phyloP scores from a whole-genome alignment of 2,113 vertebrate genomes.

The Gavialis gangeticus region DNA sequence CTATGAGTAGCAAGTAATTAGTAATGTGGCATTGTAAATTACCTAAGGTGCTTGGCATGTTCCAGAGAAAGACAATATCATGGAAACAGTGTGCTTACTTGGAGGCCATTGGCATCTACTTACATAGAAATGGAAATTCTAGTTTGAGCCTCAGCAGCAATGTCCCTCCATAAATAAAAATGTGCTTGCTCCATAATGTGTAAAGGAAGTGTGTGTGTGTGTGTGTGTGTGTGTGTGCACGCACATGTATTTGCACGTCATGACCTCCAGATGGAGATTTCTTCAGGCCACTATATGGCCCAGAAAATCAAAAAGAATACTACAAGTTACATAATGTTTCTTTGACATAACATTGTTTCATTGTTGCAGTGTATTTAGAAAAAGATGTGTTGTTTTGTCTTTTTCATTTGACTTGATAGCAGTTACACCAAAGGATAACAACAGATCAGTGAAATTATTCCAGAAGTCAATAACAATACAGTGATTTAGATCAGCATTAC shows the following conservation, averaged over 20 bases:
- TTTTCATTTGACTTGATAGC: neutral
- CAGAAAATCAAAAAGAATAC: neutral
- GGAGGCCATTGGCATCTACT: no score
- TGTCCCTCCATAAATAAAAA: rapidly evolving
- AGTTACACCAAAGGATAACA: neutral
- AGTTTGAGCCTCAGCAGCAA: neutral
- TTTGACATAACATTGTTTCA: neutral
- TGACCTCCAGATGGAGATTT: slow-evolving; percentile 16
- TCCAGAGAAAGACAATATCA: rapidly evolving
- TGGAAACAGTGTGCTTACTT: neutral
- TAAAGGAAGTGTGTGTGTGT: rapidly evolving
- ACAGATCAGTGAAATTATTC: neutral
- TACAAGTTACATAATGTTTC: neutral
- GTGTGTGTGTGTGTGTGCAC: rapidly evolving
- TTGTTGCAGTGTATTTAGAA: neutral
- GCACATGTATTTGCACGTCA: neutral
- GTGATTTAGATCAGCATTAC: neutral
- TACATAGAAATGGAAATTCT: rapidly evolving
- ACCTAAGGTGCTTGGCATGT: neutral
- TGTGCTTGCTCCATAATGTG: rapidly evolving
- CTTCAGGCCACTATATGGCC: slow-evolving; percentile 14
- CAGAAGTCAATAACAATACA: neutral
- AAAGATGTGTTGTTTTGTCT: neutral
- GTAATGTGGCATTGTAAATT: neutral
- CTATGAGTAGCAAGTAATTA: neutral